phyloP scores from a whole-genome alignment of 2,888 invertebrate genomes.

The Apamea monoglypha region DNA sequence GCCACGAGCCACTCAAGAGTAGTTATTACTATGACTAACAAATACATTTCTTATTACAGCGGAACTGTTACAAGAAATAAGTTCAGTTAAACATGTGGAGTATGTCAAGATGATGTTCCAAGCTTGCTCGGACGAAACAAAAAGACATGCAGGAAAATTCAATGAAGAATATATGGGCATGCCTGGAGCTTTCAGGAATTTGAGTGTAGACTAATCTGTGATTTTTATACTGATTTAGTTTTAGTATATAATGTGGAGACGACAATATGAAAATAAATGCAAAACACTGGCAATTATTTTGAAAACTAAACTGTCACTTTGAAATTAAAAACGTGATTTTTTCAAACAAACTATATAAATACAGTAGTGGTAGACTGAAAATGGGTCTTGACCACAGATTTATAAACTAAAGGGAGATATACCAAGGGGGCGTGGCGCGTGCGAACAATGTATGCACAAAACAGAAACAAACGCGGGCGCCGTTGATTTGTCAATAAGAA shows the following conservation, averaged over 20 bases:
- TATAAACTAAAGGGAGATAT: no score
- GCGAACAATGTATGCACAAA: no score
- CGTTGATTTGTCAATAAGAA: no score
- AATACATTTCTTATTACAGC: slow-evolving; percentile 63
- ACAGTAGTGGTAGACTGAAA: no score
- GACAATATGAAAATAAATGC: background rate
- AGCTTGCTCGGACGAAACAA: slow-evolving; percentile 73
- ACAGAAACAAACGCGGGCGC: no score
- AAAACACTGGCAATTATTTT: background rate
- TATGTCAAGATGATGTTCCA: slow-evolving; percentile 68
- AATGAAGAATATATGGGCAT: slow-evolving; percentile 75
- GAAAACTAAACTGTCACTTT: background rate
- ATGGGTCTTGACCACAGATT: background rate
- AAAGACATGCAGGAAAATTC: slow-evolving; percentile 67
- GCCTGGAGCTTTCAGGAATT: slow-evolving; percentile 76
- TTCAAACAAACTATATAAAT: no score
- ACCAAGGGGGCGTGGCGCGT: no score
- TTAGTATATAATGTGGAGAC: background rate
- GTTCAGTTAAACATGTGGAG: slow-evolving; percentile 62
- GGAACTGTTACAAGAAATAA: slow-evolving; percentile 61
- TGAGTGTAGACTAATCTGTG: slow-evolving; percentile 70
- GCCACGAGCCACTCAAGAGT: background rate
- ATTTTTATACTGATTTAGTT: background rate
- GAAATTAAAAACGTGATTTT: background rate
- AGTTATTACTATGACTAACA: background rate